Percentiles rank a stretch among this genome's conserved stretches.
Evolutionary conservation across 2,113 vertebrate species (phyloP).

Genomic region (Australoheros scitulus): DNA sequence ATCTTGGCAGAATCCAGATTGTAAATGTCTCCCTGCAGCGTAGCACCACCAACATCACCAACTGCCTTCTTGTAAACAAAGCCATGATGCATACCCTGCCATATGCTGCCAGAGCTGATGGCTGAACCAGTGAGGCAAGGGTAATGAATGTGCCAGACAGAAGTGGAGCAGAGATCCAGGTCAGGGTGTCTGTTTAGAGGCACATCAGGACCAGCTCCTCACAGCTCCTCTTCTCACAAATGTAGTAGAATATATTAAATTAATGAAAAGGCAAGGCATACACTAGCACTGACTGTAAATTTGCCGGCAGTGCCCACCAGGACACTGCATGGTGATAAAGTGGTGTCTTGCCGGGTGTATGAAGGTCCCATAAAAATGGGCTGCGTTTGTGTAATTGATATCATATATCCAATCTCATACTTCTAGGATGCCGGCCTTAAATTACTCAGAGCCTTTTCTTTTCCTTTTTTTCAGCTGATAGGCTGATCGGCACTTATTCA

Average conservation of each 20-base stretch:
- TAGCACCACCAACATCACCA: constrained; percentile 19
- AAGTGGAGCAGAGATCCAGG: constrained; percentile 65
- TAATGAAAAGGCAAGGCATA: constrained; percentile 72
- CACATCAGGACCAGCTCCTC: constrained; percentile 42
- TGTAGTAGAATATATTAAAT: constrained; percentile 75
- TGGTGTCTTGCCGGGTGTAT: constrained; percentile 34
- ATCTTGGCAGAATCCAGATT: constrained; percentile 37
- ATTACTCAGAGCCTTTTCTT: constrained; percentile 47
- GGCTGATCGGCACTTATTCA: constrained; percentile 52
- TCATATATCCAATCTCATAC: constrained; percentile 68
- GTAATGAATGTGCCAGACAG: constrained; percentile 46
- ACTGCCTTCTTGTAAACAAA: constrained; percentile 30
- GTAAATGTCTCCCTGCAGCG: constrained; percentile 14
- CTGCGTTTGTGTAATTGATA: constrained; percentile 72
- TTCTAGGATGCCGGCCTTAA: constrained; percentile 59
- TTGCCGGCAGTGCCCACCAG: constrained; percentile 33
- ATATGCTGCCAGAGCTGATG: constrained; percentile 32
- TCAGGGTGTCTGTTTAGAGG: constrained; percentile 56
- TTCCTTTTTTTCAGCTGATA: constrained; percentile 37
- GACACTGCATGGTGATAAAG: constrained; percentile 63
- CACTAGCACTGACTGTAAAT: constrained; percentile 65
- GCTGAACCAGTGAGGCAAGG: constrained; percentile 23
- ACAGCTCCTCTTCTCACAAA: constrained; percentile 40
- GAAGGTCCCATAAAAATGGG: constrained; percentile 70
- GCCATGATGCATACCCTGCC: constrained; percentile 21